Percentiles rank a stretch among this genome's conserved stretches.
These are phyloP conservation scores for Heliangelus exortis DNA, from an alignment of 2,797 vertebrate genomes.

Conservation along the genomic window DNA sequence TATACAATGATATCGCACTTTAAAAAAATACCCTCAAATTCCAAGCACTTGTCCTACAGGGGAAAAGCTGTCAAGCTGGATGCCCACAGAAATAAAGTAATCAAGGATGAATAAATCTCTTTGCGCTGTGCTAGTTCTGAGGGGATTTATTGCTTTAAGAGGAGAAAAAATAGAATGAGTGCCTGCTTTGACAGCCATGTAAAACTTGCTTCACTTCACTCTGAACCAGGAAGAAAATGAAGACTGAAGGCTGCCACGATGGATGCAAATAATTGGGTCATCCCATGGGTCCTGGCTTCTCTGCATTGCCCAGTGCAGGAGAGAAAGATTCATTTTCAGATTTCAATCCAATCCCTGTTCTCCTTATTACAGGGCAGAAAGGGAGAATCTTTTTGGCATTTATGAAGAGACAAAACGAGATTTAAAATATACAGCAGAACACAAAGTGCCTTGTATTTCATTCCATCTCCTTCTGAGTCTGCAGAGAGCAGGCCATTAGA, in stretches of 20 bases:
- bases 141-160: not conserved
- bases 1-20: not conserved
- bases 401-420: not conserved
- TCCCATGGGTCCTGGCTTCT: not conserved
- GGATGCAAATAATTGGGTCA: not conserved
- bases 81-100: not conserved
- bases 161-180: not conserved
- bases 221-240: not conserved
- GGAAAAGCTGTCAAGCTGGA: not conserved
- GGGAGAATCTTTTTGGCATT: not conserved
- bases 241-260: not conserved
- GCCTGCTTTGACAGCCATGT: not conserved
- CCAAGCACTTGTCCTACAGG: not conserved
- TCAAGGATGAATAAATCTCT: not conserved
- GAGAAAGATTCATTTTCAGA: not conserved
- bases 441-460: not conserved
- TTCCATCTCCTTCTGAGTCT: not conserved
- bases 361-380: not conserved
- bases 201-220: not conserved
- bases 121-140: not conserved
- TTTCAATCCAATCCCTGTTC: not conserved
- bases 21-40: not conserved
- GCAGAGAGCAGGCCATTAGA: not conserved
- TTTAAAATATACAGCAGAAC: not conserved
- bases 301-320: not conserved